Base-by-base conservation (phyloP, 2,888 invertebrate genomes). In the Conchocele bisecta region DNA sequence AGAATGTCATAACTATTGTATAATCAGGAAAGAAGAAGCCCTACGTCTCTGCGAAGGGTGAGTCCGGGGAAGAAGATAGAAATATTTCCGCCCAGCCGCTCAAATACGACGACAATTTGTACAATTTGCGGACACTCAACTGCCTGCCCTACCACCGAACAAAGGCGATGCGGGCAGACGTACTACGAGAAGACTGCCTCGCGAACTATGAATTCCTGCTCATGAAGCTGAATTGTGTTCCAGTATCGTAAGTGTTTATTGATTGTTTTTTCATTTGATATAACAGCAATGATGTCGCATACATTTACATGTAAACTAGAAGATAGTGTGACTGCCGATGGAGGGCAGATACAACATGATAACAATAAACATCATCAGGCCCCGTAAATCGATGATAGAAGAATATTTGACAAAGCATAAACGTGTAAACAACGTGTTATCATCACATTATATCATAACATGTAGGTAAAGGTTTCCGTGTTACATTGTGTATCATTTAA, bases 71-170 rank as follows among this genome's bases (percentile, higher is more conserved):
- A 31, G 86, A 83, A 2, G 82, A 87, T 37, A 67, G 89, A 6
- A 78, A 81, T 26, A 85, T 87, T 5, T 65, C 82, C 5, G 54
- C 72, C 5, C 89, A 89, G 58, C 89, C 88, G 9, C 57, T 87
- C 6, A 69, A 61, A 44, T 86, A 84, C 64, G 81, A 79, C 2
- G 61, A 72, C 11, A 61, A 76, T 7, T 26, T 54, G 28, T 88
- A 81, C 74, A 89, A 89, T 58, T 39, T 82, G 1, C 77, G 89
- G 17, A 86, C 84, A 33, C 75, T 89, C 9, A 87, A 81, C 70
- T 87, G 88, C 53, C 76, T 88, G 13, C 87, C 89, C 0, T 84
- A 81, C 57, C 89, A 88, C 57, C 69, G 88, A 42, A 59, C 79
- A 3, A 57, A 79, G 29, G 80, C 83, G 20, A 64, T 64, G 15